Base-by-base conservation (phyloP, 2,113 vertebrate species). In the Electrona antarctica region DNA sequence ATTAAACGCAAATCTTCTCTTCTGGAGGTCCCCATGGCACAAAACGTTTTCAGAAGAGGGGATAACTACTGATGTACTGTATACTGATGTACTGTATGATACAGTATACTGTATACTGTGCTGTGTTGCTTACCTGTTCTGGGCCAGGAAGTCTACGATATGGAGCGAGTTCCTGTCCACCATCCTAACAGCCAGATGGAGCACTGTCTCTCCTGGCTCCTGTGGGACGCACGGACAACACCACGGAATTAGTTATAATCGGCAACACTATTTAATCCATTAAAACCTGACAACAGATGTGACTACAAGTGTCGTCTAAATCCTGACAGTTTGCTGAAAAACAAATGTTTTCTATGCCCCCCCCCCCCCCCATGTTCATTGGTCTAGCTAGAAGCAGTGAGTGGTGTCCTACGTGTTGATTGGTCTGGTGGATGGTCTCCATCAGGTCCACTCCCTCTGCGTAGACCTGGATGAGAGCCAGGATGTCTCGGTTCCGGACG, bases 111-210 rank as follows among this genome's bases (percentile, higher is more conserved):
- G 56, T 21, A 58, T 58, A 13, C 13, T 48, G 8, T 64, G 2
- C 41, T 13, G 11, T 46, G 33, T 41, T 4, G 8, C 12, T 74
- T 69, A 96, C 97, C 97, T 96, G 87, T 99, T 99, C 72, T 99
- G 97, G 54, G 96, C 95, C 50, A 99, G 85, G 76, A 99, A 99
- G 91, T 98, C 97, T 1, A 98, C 96, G 11, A 99, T 96, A 80
- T 99, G 97, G 54, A 99, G 96, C 0, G 97, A 99, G 66, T 97
- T 97, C 47, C 97, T 92, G 90, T 99, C 97, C 47, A 96, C 96
- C 13, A 96, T 96, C 11, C 97, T 90, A 74, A 98, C 95, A 0
- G 97, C 97, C 29, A 99, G 95, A 67, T 99, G 97, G 14, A 99
- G 94, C 0, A 95, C 96, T 0, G 97, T 98, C 88, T 98, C 97